Evolutionary conservation across 64 coral and sea anemone species (phyloP).

Genomic region (Montipora foliosa): DNA sequence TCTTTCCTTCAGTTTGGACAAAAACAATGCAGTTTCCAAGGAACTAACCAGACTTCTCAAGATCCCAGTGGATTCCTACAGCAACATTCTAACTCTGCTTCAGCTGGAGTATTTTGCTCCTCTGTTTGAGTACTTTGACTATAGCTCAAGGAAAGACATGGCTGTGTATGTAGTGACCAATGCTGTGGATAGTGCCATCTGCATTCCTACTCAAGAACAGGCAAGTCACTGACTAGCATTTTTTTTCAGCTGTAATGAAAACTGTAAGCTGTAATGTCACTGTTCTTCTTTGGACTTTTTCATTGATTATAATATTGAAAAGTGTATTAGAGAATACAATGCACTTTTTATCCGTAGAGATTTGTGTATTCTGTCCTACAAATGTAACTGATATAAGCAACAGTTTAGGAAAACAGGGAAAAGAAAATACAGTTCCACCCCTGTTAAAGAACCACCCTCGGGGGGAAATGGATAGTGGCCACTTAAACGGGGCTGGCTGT

Average conservation of each 20-base stretch:
- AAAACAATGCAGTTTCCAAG: conserved; percentile 96
- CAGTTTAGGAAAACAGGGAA: no score
- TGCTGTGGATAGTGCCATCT: conserved; percentile 89
- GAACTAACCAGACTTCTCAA: conserved; percentile 93
- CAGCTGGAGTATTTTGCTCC: conserved; percentile 91
- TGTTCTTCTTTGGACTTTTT: not conserved
- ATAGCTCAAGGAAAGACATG: conserved; percentile 92
- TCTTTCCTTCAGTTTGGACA: conserved; percentile 84
- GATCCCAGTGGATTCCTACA: conserved; percentile 98
- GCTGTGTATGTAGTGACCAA: conserved; percentile 92
- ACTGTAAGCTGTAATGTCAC: not conserved
- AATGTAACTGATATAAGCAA: not conserved
- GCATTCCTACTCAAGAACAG: conserved; percentile 95
- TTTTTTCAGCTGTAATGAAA: not conserved
- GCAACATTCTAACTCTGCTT: conserved; percentile 87
- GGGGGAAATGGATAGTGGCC: no score
- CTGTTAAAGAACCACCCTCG: no score
- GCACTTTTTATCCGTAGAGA: no score
- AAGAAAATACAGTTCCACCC: no score
- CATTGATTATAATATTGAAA: no score
- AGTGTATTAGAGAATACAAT: no score
- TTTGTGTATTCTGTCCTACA: not conserved
- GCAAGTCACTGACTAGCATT: conserved; percentile 5
- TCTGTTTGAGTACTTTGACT: conserved; percentile 95
- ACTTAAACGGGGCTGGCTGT: no score